A percentile compares a stretch with the other conserved stretches of the same genome.
These are phyloP conservation scores for Ifrita kowaldi DNA, from an alignment of 2,113 vertebrate species.

Conservation along the genomic window DNA sequence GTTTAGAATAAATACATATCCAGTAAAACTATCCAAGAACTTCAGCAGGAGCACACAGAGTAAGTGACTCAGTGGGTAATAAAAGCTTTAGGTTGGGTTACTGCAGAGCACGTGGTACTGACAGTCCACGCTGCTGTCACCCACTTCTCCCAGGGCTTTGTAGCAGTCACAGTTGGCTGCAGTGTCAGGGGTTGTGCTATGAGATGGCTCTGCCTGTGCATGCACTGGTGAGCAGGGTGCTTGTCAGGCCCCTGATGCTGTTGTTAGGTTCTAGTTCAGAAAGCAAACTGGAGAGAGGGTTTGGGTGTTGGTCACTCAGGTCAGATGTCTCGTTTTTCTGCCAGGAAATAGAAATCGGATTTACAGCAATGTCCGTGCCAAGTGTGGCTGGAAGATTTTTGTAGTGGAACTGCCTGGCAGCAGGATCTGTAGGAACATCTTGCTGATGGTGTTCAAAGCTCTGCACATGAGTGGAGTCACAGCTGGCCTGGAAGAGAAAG, in stretches of 20 bases:
- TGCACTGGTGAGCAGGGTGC: not conserved
- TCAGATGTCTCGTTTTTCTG: not conserved
- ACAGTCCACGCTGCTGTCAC: accelerated
- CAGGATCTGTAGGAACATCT: not conserved
- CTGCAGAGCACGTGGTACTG: not conserved
- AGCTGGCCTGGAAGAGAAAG: not conserved
- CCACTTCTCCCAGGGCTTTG: not conserved
- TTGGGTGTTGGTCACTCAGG: not conserved
- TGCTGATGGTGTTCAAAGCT: not conserved
- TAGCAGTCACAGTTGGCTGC: not conserved
- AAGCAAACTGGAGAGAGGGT: not conserved
- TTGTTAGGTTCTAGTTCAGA: not conserved
- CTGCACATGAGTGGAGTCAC: accelerated
- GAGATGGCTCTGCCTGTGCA: conserved; percentile 12
- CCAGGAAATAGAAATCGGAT: not conserved
- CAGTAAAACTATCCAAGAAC: not conserved
- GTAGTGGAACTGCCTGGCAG: not conserved
- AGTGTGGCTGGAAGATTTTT: not conserved
- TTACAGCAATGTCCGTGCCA: not conserved
- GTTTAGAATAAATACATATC: not conserved
- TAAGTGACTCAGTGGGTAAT: not conserved
- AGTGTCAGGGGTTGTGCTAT: not conserved
- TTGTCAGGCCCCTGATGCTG: not conserved
- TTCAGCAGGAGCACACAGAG: not conserved
- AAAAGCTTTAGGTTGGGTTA: not conserved